Conservation (phyloP, 2,797 vertebrate species). For the Synaphobranchus kaupii region DNA sequence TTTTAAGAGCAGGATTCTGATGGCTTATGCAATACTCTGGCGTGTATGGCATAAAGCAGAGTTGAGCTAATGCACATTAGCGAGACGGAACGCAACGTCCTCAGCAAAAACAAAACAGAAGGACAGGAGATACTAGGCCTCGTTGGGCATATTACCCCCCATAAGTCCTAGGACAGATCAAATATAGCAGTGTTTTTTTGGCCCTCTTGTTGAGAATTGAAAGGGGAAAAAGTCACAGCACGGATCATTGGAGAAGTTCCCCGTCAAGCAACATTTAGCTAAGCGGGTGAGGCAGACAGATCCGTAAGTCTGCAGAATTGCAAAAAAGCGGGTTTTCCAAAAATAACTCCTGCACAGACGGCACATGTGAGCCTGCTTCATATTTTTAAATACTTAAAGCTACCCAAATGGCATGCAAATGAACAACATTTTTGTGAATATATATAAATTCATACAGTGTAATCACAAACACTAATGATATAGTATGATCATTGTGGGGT, state of each 20-base stretch:
- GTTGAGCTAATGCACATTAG: neutral
- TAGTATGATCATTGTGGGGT: too few species aligned
- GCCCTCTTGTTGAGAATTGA: slow-evolving; percentile 23
- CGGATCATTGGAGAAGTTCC: neutral
- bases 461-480: too few species aligned
- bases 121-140: neutral
- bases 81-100: neutral
- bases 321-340: slow-evolving; percentile 18
- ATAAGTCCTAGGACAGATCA: slow-evolving; percentile 1
- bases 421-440: too few species aligned
- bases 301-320: slow-evolving; percentile 26
- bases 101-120: slow-evolving; percentile 6
- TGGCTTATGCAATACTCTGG: neutral
- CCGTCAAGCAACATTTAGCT: slow-evolving; percentile 16
- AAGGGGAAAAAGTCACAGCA: slow-evolving; percentile 2
- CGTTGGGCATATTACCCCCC: neutral
- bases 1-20: slow-evolving; percentile 17
- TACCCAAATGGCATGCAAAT: too few species aligned
- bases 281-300: slow-evolving; percentile 25
- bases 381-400: neutral
- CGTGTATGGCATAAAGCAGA: neutral
- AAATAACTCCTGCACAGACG: slow-evolving; percentile 34
- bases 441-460: too few species aligned
- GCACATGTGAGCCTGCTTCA: slow-evolving; percentile 8
- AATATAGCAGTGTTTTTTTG: slow-evolving; percentile 22